Conservation (phyloP, 2,888 invertebrate species). For the Orthosia incerta region DNA sequence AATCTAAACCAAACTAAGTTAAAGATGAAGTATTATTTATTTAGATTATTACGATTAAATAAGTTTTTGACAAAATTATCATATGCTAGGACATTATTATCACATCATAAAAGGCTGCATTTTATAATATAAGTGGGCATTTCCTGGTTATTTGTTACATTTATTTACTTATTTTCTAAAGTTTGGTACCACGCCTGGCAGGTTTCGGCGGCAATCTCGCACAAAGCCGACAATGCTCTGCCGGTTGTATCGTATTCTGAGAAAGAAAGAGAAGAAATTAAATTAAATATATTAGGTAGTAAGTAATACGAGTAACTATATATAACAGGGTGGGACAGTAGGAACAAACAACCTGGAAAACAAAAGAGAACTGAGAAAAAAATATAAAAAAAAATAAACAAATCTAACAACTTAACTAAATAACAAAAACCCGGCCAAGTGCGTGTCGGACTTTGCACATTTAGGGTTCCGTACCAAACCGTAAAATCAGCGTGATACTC, state of each 20-base stretch:
- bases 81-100: conserved; percentile 29
- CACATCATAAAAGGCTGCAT: conserved; percentile 48
- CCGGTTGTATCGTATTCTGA: conserved; percentile 93
- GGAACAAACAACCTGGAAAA: too few species aligned
- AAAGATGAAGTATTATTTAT: conserved; percentile 21
- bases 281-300: too few species aligned
- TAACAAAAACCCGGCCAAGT: too few species aligned
- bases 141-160: not conserved
- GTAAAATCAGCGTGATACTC: too few species aligned
- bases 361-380: too few species aligned
- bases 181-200: conserved; percentile 94
- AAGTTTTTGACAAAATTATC: conserved; percentile 18
- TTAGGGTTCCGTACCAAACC: too few species aligned
- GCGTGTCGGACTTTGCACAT: too few species aligned
- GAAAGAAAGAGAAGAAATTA: conserved; percentile 64
- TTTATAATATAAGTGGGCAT: not conserved
- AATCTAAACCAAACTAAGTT: not conserved
- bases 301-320: too few species aligned
- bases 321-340: too few species aligned
- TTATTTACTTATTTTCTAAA: conserved; percentile 78
- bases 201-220: conserved; percentile 95
- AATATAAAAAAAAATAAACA: too few species aligned
- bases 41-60: conserved; percentile 43
- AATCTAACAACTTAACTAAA: too few species aligned
- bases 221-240: conserved; percentile 94